Base-by-base conservation (phyloP, 1,140 invertebrate species). In the Solenopsis fugax region DNA sequence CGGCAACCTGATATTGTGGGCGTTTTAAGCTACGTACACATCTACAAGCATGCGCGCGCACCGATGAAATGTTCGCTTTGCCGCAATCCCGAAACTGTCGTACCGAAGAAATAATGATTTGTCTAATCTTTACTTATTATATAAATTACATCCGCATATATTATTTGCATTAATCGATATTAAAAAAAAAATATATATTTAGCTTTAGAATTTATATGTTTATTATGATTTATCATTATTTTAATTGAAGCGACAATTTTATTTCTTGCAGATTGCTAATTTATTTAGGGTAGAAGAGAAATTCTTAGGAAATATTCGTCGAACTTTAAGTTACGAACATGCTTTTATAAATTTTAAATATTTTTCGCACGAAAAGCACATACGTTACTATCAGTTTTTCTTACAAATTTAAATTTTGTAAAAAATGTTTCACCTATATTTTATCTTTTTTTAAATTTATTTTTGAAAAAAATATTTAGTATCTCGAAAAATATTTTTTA, bases 11-110 rank as follows among this genome's bases (percentile, higher is more conserved):
- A 91, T 88, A 88, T 90, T 88, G 75, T 90, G 89, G 87, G 87
- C 89, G 89, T 91, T 69, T 69, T 90, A 91, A 91, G 87, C 89
- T 90, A 64, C 89, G 89, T 91, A 90, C 87, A 91, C 89, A 88
- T 77, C 86, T 67, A 86, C 65, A 87, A 86, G n/a, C 62, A 18
- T 48, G n/a, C 62, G 21, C 54, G n/a, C 56, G 73, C 81, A 34
- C 67, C 58, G 81, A 88, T 64, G 56, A 86, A 86, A 77, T 21
- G 58, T 73, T 88, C 87, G 50, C 78, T 80, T 85, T 85, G 78
- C 37, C 80, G 7, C 67, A 34, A 62, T 82, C 21, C 24, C 52
- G 64, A 50, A 72, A 18, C 16, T 56, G 56, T 72, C 62, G 7
- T n/a, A 41, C 21, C 69, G 29, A 34, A 37, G n/a, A 62, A 62